Percentiles rank a stretch among this genome's conserved stretches.
Conservation (phyloP, 2,797 vertebrate genomes). For the Gymnocypris eckloni region DNA sequence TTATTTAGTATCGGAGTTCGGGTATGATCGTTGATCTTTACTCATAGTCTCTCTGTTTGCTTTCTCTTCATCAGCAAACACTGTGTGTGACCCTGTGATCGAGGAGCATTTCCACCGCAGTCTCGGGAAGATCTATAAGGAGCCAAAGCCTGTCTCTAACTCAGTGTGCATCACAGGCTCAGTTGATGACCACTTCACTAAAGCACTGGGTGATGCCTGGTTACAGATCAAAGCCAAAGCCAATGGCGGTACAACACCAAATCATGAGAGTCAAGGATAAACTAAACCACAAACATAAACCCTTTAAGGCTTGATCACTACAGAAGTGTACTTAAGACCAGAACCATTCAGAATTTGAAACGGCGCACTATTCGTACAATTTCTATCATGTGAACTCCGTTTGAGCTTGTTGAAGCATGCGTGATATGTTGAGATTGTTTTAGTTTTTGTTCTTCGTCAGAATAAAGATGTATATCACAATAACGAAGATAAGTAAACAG, state of each 20-base stretch:
- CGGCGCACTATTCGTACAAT: too few relatives aligned
- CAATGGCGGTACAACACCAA: slow-evolving; percentile 72
- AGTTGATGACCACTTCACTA: slow-evolving; percentile 97
- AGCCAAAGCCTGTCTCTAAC: slow-evolving; percentile 88
- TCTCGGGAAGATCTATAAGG: slow-evolving; percentile 96
- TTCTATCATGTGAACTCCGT: too few relatives aligned
- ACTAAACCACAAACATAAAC: not conserved
- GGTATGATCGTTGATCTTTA: too few relatives aligned
- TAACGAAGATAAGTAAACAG: not conserved
- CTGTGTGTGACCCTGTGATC: slow-evolving; percentile 92
- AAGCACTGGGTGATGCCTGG: slow-evolving; percentile 96
- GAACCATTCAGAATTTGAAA: not conserved
- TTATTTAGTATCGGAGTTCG: too few relatives aligned
- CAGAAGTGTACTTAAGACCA: not conserved
- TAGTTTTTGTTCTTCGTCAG: too few relatives aligned
- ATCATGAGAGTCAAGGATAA: not conserved
- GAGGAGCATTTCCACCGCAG: slow-evolving; percentile 98
- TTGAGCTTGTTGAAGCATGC: too few relatives aligned
- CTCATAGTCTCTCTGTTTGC: not conserved
- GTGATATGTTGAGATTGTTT: too few relatives aligned
- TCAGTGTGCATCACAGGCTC: slow-evolving; percentile 96
- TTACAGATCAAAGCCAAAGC: slow-evolving; percentile 95
- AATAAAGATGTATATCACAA: not conserved
- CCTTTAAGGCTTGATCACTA: not conserved
- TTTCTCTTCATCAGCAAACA: slow-evolving; percentile 70